Evolutionary conservation across 2,888 invertebrate species (phyloP).

Genomic region (Drosophila affinis): DNA sequence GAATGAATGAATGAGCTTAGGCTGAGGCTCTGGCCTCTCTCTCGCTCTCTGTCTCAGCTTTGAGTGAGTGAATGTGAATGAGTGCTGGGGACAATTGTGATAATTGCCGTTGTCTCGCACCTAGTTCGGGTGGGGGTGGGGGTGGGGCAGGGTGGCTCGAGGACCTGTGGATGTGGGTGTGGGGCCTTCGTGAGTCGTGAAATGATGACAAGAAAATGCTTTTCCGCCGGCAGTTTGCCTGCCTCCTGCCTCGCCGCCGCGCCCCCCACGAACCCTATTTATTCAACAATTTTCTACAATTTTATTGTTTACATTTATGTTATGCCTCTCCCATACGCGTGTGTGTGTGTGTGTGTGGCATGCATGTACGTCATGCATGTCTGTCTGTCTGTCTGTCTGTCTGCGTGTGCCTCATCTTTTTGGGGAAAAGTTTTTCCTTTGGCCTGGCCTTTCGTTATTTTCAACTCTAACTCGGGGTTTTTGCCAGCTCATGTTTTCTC

Average conservation of each 20-base stretch:
- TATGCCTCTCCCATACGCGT: constrained; percentile 26
- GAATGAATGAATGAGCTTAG: constrained; percentile 54
- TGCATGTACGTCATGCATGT: neutral
- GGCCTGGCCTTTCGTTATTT: constrained; percentile 41
- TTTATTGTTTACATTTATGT: constrained; percentile 80
- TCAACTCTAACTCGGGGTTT: constrained; percentile 41
- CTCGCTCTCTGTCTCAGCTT: constrained; percentile 11
- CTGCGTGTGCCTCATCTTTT: constrained; percentile 32
- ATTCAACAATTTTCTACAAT: constrained; percentile 78
- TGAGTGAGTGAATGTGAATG: constrained; percentile 56
- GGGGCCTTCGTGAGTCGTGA: constrained; percentile 62
- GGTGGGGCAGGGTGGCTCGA: neutral
- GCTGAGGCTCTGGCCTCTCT: constrained; percentile 33
- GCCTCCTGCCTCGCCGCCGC: constrained; percentile 1
- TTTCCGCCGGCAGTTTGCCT: constrained; percentile 69
- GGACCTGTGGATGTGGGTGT: constrained; percentile 32
- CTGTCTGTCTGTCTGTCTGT: neutral
- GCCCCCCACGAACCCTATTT: constrained; percentile 48
- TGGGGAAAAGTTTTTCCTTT: constrained; percentile 37
- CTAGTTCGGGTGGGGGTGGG: constrained; percentile 42
- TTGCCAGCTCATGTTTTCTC: constrained; percentile 40
- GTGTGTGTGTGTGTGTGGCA: constrained; percentile 9
- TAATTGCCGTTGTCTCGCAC: constrained; percentile 79
- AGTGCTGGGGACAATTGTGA: constrained; percentile 73
- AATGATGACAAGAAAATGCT: constrained; percentile 78